Conservation (phyloP, 1,140 invertebrate genomes). For the Cephus cinctus region DNA sequence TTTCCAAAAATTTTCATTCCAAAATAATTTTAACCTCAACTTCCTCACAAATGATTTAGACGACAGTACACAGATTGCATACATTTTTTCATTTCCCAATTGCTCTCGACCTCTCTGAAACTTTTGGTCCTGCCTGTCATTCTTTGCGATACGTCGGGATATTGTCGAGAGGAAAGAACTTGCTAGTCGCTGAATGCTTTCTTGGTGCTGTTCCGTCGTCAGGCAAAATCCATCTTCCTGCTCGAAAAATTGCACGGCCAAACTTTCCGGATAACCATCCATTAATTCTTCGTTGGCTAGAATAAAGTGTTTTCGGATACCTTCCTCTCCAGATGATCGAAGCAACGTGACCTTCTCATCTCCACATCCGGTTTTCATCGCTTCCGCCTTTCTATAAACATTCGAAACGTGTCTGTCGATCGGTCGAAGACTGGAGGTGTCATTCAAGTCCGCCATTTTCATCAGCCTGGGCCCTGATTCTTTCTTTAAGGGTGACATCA, state of each 20-base stretch:
- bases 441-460: slow-evolving; percentile 19
- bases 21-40: no score
- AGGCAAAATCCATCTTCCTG: neutral
- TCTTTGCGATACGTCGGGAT: no score
- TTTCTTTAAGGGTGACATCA: slow-evolving; percentile 34
- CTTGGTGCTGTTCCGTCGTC: slow-evolving; percentile 1
- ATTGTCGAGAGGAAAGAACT: no score
- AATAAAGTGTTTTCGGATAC: slow-evolving; percentile 6
- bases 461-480: slow-evolving; percentile 24
- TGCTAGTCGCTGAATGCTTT: no score
- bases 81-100: no score
- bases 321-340: slow-evolving; percentile 9
- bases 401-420: slow-evolving; percentile 22
- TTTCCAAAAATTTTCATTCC: no score
- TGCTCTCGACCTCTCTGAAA: no score
- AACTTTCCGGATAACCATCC: slow-evolving; percentile 4
- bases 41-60: no score
- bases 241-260: neutral
- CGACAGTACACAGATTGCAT: no score
- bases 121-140: no score
- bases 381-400: slow-evolving; percentile 23
- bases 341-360: slow-evolving; percentile 32
- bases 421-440: slow-evolving; percentile 15
- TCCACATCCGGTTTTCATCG: slow-evolving; percentile 27
- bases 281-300: slow-evolving; percentile 2